Base-by-base conservation (phyloP, 2,888 invertebrate species). In the Lomographa bimaculata region DNA sequence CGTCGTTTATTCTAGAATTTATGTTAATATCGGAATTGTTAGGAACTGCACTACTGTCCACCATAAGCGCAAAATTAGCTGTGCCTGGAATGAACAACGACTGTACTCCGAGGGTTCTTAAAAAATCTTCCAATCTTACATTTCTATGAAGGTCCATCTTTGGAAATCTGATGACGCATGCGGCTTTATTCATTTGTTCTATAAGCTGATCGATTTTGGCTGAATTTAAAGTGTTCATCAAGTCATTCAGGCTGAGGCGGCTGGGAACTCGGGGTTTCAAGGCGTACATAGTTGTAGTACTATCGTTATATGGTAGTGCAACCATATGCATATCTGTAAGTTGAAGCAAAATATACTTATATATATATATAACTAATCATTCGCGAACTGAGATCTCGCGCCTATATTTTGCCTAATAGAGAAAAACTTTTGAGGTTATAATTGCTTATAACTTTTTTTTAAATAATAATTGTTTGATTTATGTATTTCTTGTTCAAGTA, bases 271-370 rank as follows among this genome's bases (percentile, higher is more conserved):
- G 78, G 0, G 95, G 95, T 51, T 93, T 84, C 3, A 95, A 62
- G 1, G 92, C 89, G 62, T 94, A 94, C 91, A 95, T 92, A 0
- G 85, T 87, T 23, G 91, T 92, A 23, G 87, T 79, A 30, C 87
- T 90, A 39, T 93, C 93, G 69, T 93, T 93, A 73, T 95, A 95
- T 0, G 95, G 94, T 2, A 95, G 76, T 0, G 92, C 93, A 45
- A 94, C 55, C 60, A 94, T 91, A 57, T 93, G 91, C 35, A 91
- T 87, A 14, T 89, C 91, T 63, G 91, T 60, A 49, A 72, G n/a
- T n/a, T n/a, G n/a, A n/a, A n/a, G n/a, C n/a, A n/a, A n/a, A n/a
- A n/a, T n/a, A n/a, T n/a, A n/a, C n/a, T n/a, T n/a, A n/a, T n/a
- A n/a, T n/a, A n/a, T n/a, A n/a, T n/a, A n/a, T n/a, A n/a, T n/a